phyloP scores from a whole-genome alignment of 2,888 invertebrate species.

The Oasisia sp. region DNA sequence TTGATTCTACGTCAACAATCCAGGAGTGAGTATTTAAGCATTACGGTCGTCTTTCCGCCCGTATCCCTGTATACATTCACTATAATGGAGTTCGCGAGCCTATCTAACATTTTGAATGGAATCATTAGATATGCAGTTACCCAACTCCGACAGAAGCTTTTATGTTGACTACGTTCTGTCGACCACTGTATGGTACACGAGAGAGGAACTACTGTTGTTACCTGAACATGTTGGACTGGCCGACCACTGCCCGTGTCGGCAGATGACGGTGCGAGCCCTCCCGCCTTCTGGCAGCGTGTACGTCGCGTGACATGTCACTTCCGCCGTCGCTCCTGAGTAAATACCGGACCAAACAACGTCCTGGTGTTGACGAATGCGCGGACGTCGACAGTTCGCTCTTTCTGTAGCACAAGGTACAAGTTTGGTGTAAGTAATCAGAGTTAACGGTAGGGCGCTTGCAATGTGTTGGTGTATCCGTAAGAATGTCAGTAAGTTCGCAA shows the following conservation, averaged over 20 bases:
- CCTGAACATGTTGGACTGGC: neutral
- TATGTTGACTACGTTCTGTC: neutral
- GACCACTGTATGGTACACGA: neutral
- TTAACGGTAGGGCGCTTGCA: neutral
- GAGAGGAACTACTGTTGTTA: neutral
- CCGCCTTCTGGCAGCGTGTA: constrained; percentile 3
- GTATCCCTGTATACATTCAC: too few species aligned
- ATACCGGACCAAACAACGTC: neutral
- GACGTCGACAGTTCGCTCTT: neutral
- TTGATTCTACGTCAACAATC: too few species aligned
- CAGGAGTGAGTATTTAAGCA: too few species aligned
- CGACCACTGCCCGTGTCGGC: neutral
- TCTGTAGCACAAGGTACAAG: neutral
- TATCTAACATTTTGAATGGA: too few species aligned
- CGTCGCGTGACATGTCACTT: neutral
- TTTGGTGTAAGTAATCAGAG: neutral
- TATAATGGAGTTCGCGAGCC: too few species aligned
- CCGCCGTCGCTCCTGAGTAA: neutral
- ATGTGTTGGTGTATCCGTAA: neutral
- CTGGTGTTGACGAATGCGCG: neutral
- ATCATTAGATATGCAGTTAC: neutral
- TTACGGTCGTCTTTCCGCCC: too few species aligned
- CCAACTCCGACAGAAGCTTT: neutral
- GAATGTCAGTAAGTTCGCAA: too few species aligned
- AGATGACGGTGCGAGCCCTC: neutral